Evolutionary conservation across 2,888 invertebrate species (phyloP), one percentile per base, ranked within the genome.

Genomic region (Eueremaeus valkanovi): DNA sequence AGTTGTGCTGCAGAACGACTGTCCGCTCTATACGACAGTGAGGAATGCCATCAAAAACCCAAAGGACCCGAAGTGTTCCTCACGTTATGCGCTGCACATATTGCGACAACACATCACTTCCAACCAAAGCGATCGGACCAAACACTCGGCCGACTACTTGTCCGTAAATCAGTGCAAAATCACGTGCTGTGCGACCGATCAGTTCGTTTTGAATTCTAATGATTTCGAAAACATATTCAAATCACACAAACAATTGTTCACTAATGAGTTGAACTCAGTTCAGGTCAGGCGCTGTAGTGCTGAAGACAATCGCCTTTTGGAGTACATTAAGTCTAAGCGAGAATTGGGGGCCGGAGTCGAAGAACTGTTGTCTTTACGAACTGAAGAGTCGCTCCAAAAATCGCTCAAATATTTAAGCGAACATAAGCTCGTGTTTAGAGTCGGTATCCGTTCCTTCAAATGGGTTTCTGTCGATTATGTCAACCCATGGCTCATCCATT

Each of bases 91-190:
- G 0, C 55, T 79, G 13, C 76, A 76, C 29, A 21, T 76, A 18
- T 36, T 78, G 36, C 68, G 78, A 49, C 77, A 78, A 51, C 75
- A 78, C 36, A 29, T 72, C 6, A 72, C 31, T 9, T 42, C 45
- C 8, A 31, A 24, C 11, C 72, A 13, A 5, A 6, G 1, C 2
- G 72, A 72, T 33, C 45, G 66, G 1, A 73, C 27, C 40, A 76
- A 76, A 40, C 76, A 78, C 58, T 73, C 76, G 18, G 78, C 78
- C 42, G 79, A 79, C 33, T 78, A 76, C 55, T 75, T 79, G 51
- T 72, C 76, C 29, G 61, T 79, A 24, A 78, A 76, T 73, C 76
- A 77, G 42, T 78, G 78, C 55, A 66, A 61, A 18, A 58, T 79
- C 16, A 76, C 75, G 49, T 78, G 78, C 36, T 11, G 33, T 63